Evolutionary conservation across 1,140 invertebrate species (phyloP).

Genomic region (Bombus sibiricus): DNA sequence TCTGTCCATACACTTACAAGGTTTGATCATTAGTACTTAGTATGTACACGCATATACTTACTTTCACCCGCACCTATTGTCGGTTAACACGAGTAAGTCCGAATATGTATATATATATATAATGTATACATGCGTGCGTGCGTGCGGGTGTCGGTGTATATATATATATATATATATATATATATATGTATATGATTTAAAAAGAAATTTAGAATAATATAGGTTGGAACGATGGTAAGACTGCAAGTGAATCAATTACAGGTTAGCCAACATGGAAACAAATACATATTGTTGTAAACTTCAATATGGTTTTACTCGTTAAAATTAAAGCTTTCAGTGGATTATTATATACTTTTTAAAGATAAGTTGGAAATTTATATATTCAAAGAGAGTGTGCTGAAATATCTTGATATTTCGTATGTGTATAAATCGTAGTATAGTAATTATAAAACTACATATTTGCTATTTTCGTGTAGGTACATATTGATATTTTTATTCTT

Average conservation of each 20-base stretch:
- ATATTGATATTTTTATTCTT: neutral
- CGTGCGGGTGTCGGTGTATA: neutral
- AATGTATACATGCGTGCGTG: neutral
- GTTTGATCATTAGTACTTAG: slow-evolving; percentile 40
- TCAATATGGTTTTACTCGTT: neutral
- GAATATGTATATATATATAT: neutral
- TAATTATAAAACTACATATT: neutral
- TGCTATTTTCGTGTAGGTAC: neutral
- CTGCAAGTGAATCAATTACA: slow-evolving; percentile 36
- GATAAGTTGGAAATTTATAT: too few species aligned
- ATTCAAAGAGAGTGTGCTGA: too few species aligned
- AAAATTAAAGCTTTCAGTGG: neutral
- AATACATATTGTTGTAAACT: neutral
- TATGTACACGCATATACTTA: neutral
- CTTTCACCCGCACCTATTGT: slow-evolving; percentile 1
- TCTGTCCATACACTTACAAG: slow-evolving; percentile 8
- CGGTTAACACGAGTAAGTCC: neutral
- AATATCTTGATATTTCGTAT: neutral
- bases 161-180: neutral
- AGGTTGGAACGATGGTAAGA: slow-evolving; percentile 21
- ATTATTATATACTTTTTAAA: neutral
- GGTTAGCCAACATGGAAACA: slow-evolving; percentile 25
- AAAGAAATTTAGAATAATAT: slow-evolving; percentile 42
- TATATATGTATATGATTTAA: neutral
- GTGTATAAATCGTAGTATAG: neutral